Conservation (phyloP, 2,797 vertebrate species). For the Eospalax fontanierii region DNA sequence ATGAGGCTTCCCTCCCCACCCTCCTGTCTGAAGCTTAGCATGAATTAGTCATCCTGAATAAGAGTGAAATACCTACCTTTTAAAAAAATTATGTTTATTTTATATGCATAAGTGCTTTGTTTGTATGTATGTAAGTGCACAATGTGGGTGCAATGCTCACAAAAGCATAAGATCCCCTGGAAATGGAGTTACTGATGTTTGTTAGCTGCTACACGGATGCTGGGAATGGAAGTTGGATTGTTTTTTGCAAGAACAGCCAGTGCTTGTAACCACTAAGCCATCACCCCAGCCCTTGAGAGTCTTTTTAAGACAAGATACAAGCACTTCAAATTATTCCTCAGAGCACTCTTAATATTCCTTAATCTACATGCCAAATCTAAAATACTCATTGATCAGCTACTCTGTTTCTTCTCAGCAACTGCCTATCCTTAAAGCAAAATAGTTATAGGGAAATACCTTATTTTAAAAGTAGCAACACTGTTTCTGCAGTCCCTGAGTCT, state of each 20-base stretch:
- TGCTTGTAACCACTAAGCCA: no score
- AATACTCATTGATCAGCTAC: background rate
- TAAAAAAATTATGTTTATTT: no score
- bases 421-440: slow-evolving; percentile 15
- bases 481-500: background rate
- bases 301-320: slow-evolving; percentile 40
- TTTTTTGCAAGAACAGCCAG: no score
- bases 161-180: no score
- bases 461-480: background rate
- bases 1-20: background rate
- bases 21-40: slow-evolving; percentile 20
- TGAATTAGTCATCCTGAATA: slow-evolving; percentile 13
- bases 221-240: no score
- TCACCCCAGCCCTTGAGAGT: background rate
- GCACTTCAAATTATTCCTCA: background rate
- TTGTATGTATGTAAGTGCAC: no score
- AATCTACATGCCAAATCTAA: background rate
- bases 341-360: background rate
- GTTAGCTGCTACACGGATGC: no score
- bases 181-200: no score
- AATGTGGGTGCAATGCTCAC: no score
- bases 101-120: no score
- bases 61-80: background rate
- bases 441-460: background rate
- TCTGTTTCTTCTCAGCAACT: slow-evolving; percentile 43